These are phyloP conservation scores for Polydrusus pterygomalis DNA, from an alignment of 2,888 invertebrate species.

Conservation along the genomic window DNA sequence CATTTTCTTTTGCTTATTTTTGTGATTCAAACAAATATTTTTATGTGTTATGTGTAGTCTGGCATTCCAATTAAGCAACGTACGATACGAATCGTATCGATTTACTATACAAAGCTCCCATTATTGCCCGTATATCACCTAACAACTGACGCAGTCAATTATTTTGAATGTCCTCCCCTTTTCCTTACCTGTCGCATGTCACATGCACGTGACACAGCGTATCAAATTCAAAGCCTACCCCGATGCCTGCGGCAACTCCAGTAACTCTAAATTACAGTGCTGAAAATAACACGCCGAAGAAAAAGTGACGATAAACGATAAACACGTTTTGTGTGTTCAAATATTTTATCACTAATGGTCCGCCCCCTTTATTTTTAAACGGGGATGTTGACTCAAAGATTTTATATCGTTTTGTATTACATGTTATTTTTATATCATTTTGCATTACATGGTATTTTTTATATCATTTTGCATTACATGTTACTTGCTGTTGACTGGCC, in stretches of 20 bases:
- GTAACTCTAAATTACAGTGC: constrained; percentile 16
- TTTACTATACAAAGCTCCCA: constrained; percentile 13
- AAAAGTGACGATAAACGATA: constrained; percentile 4
- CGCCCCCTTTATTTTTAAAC: too few species aligned
- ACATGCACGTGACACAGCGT: constrained; percentile 31
- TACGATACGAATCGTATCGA: constrained; percentile 4
- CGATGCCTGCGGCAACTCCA: background rate
- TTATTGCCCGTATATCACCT: constrained; percentile 14
- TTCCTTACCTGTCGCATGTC: constrained; percentile 37
- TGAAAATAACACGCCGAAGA: constrained; percentile 19
- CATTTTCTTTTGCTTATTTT: too few species aligned
- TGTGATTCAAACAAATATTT: background rate
- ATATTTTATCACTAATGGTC: background rate
- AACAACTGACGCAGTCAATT: constrained; percentile 23
- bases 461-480: too few species aligned
- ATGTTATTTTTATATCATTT: too few species aligned
- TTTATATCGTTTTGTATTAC: too few species aligned
- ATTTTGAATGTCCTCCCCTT: constrained; percentile 28
- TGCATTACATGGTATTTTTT: too few species aligned
- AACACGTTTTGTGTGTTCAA: background rate
- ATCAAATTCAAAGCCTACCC: constrained; percentile 31
- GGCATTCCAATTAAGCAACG: background rate
- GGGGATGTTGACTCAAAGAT: too few species aligned
- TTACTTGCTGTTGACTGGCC: too few species aligned
- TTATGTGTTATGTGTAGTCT: too few species aligned